Evolutionary conservation across 2,113 vertebrate species (phyloP), one percentile per base, ranked within the genome.

Genomic region (Dryoscopus gambensis): DNA sequence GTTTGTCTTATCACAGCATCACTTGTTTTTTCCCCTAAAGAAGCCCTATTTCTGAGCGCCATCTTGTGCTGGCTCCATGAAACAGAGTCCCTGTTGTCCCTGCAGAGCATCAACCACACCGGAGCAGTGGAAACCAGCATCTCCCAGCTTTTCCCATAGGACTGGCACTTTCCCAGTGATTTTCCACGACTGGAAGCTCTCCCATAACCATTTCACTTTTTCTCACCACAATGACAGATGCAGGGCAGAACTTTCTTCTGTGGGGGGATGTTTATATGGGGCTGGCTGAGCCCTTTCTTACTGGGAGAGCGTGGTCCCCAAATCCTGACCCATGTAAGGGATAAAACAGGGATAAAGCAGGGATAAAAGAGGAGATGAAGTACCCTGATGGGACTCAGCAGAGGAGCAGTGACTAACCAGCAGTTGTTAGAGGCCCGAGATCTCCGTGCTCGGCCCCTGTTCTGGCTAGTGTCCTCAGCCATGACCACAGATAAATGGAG

Each of bases 31-130:
- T 25, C 18, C 49, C 68, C n/a, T 60, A 57, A 18, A 65, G 78
- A 60, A 92, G 46, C n/a, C n/a, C 92, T 67, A 75, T 93, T 96
- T 92, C 90, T 96, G 93, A 97, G 96, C 93, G 96, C 96, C 96
- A 96, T 81, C 96, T 97, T 15, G 83, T 96, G 96, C 92, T 94
- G 65, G 69, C 69, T 97, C 53, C 53, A 8, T 49, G 80, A 71
- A 97, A 89, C 46, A 57, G 83, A 70, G 80, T 40, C 69, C 16
- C 55, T 62, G 18, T 52, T 60, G 35, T 90, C 68, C 17, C 50
- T 55, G 35, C 35, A 40, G 68, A 62, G 39, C 30, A 42, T 46
- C 40, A 57, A 0, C 11, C 42, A 33, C 3, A 0, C 21, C 0
- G 0, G 33, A 64, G 31, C 1, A 0, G 5, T 37, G 55, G 27